Evolutionary conservation across 2,113 vertebrate species (phyloP).

Genomic region (Recurvirostra avosetta): DNA sequence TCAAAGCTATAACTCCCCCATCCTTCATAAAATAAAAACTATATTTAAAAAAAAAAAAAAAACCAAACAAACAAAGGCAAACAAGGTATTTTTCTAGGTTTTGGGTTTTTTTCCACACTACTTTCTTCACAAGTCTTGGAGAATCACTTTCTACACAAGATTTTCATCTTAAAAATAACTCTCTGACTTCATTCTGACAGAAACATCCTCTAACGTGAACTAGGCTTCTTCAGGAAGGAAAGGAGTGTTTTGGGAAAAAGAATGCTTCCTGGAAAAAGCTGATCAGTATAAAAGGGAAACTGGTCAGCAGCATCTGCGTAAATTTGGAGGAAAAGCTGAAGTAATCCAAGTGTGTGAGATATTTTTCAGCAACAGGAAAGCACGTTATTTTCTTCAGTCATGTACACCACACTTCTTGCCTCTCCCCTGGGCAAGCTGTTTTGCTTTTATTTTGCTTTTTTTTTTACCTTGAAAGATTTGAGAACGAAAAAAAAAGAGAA

Average conservation of each 20-base stretch:
- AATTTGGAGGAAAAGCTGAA: conserved; percentile 14
- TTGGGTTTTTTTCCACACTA: neutral
- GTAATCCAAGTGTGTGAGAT: neutral
- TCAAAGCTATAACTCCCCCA: neutral
- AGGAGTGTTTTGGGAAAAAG: neutral
- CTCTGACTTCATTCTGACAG: conserved; percentile 4
- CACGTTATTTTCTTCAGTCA: neutral
- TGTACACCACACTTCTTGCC: neutral
- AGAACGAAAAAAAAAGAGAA: neutral
- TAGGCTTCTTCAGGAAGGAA: conserved; percentile 36
- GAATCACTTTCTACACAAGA: neutral
- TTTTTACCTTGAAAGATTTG: neutral
- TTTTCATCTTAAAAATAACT: neutral
- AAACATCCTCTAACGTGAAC: neutral
- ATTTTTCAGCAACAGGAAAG: conserved; percentile 23
- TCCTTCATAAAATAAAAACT: neutral
- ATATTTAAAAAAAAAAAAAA: neutral
- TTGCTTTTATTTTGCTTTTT: neutral
- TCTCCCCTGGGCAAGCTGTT: neutral
- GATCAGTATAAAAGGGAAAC: conserved; percentile 25
- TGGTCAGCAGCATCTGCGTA: neutral
- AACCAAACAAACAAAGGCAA: neutral
- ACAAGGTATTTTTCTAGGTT: neutral
- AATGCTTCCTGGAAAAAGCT: conserved; percentile 15
- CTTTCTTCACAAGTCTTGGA: neutral